Evolutionary conservation across 2,113 vertebrate genomes (phyloP).

Genomic region (Ptilorrhoa leucosticta): DNA sequence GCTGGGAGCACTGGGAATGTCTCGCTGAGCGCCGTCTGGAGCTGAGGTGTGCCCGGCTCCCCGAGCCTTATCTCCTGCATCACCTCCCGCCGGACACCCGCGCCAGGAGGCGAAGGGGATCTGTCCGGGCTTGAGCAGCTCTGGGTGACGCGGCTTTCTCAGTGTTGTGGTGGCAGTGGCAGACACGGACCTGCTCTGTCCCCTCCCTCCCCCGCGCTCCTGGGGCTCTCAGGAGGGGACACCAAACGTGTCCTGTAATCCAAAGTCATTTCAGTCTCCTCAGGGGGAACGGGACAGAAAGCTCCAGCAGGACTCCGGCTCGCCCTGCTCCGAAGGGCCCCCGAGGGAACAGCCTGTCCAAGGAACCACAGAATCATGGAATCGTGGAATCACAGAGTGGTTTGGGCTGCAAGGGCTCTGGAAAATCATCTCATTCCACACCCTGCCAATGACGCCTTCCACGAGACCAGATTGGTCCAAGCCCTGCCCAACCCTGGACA

Average conservation of each 20-base stretch:
- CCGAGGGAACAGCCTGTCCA: accelerated
- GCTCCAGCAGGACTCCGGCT: not conserved
- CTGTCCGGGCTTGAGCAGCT: not conserved
- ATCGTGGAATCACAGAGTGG: not conserved
- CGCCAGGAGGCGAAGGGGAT: accelerated
- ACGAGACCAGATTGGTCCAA: accelerated
- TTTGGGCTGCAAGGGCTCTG: not conserved
- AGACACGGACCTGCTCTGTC: accelerated
- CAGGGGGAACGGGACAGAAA: not conserved
- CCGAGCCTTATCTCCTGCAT: not conserved
- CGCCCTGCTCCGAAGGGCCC: accelerated
- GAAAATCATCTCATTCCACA: not conserved
- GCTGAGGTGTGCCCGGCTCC: not conserved
- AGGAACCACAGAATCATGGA: not conserved
- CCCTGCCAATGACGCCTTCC: not conserved
- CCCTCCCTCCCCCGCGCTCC: accelerated
- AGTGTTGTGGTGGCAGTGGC: accelerated
- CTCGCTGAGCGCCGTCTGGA: not conserved
- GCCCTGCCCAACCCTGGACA: not conserved
- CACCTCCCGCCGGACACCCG: not conserved
- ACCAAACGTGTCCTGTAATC: accelerated
- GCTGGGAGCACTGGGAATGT: not conserved
- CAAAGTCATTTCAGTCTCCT: accelerated
- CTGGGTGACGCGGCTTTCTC: not conserved
- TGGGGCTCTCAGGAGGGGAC: not conserved